Base-by-base conservation (phyloP, 2,797 vertebrate species). In the Lithobates pipiens region DNA sequence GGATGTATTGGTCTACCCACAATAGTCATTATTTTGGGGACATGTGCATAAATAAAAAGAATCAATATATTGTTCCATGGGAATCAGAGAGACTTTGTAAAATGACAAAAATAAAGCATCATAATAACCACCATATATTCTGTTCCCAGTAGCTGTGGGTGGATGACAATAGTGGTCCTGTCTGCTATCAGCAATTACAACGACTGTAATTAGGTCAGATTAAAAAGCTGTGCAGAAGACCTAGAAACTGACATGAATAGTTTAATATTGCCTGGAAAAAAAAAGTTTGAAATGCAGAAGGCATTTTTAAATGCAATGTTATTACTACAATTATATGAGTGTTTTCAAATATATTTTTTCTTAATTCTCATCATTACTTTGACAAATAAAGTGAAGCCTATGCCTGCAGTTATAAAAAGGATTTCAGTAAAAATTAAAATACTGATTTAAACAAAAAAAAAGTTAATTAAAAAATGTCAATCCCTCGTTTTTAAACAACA, bases 101-200 rank as follows among this genome's bases (percentile, higher is more conserved):
- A 29, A 69, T n/a, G 39, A 69, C 39, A 57, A 36, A 71, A 80
- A 69, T 32, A 46, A 71, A 57, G 25, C 21, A 36, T 70, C 65
- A 23, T 80, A 80, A 80, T 71, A 80, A 80, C 68, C 78, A 36
- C 32, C 29, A 39, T 54, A 25, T 44, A 36, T 69, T 67, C 57
- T 71, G 39, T 23, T 39, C n/a, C 68, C 27, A 54, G 54, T 18
- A 74, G 71, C 42, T 65, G 76, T 25, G 72, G 36, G 27, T 23
- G 5, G 39, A 36, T 25, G 21, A 74, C 76, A 80, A 79, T 74
- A 25, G 29, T 25, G 54, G n/a, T 11, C 18, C 21, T 65, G 68
- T 32, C 42, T 39, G 8, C 39, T 65, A 54, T 80, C 44, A 74
- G 83, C 73, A 85, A 85, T 75, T 36, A 77, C 16, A n/a, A 77